phyloP scores from a whole-genome alignment of 2,888 invertebrate genomes.

The Parnassius smintheus region DNA sequence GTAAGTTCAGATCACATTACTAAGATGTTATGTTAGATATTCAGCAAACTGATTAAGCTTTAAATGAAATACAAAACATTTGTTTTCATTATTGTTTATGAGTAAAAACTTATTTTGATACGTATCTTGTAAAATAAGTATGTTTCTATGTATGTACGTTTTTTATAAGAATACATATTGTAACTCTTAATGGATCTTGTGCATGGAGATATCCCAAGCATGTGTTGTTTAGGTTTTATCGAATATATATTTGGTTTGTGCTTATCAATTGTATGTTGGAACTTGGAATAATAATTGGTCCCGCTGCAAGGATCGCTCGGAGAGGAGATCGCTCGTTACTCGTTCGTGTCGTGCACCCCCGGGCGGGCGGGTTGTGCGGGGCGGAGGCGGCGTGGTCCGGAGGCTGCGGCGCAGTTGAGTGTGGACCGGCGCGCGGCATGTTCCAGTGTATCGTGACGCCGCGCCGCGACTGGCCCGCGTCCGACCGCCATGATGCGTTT shows the following conservation, averaged over 20 bases:
- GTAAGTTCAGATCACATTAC: no score
- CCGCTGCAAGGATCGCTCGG: conserved; percentile 3
- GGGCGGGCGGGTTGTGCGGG: conserved; percentile 15
- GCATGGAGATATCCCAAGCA: not conserved
- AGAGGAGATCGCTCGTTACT: conserved; percentile 9
- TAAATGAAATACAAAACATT: no score
- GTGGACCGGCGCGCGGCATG: conserved; percentile 72
- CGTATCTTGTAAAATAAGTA: no score
- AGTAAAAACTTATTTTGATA: no score
- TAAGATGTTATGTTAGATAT: no score
- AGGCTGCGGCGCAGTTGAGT: conserved; percentile 39
- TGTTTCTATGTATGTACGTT: no score
- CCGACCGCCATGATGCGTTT: conserved; percentile 86
- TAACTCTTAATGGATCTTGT: no score
- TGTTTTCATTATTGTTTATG: no score
- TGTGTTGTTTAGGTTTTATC: not conserved
- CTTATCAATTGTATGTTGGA: not conserved
- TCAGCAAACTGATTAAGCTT: no score
- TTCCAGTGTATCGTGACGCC: conserved; percentile 92
- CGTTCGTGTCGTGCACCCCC: not conserved
- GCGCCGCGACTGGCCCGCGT: conserved; percentile 87
- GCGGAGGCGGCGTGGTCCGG: conserved; percentile 32
- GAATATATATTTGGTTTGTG: no score
- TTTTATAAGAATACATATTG: no score
- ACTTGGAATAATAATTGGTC: not conserved